Conservation (phyloP, 2,797 vertebrate genomes). For the Heliangelus exortis region DNA sequence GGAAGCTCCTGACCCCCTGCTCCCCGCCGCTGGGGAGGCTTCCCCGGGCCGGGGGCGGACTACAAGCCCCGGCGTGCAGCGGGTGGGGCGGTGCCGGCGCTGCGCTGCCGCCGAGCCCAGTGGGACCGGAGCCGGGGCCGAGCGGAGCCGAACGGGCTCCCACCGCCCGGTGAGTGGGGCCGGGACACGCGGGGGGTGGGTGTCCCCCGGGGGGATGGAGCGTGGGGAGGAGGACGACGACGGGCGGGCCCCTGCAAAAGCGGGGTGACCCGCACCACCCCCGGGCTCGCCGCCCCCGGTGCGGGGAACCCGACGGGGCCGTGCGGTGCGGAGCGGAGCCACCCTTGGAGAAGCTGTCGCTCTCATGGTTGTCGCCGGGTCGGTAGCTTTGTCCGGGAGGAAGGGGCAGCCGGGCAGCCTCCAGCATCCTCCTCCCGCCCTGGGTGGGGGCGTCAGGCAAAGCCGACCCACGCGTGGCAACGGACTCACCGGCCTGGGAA, state of each 20-base stretch:
- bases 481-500: neutral
- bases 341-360: neutral
- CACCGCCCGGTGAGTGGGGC: neutral
- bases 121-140: neutral
- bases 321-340: neutral
- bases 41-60: neutral
- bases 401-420: neutral
- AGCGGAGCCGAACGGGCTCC: neutral
- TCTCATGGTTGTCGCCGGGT: neutral
- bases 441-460: too few species aligned
- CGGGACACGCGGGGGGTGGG: neutral
- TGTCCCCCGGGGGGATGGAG: neutral
- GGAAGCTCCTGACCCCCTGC: too few species aligned
- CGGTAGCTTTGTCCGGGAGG: neutral
- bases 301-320: neutral
- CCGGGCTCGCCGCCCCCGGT: neutral
- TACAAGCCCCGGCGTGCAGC: slow-evolving; percentile 21
- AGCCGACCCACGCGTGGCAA: too few species aligned
- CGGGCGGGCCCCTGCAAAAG: neutral
- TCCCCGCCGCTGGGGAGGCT: too few species aligned
- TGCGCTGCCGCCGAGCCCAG: neutral
- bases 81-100: neutral
- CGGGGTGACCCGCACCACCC: neutral
- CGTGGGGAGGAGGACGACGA: too few species aligned
- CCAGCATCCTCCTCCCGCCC: neutral